Base-by-base conservation (phyloP, 2,888 invertebrate species). In the Cremastinae sp. region DNA sequence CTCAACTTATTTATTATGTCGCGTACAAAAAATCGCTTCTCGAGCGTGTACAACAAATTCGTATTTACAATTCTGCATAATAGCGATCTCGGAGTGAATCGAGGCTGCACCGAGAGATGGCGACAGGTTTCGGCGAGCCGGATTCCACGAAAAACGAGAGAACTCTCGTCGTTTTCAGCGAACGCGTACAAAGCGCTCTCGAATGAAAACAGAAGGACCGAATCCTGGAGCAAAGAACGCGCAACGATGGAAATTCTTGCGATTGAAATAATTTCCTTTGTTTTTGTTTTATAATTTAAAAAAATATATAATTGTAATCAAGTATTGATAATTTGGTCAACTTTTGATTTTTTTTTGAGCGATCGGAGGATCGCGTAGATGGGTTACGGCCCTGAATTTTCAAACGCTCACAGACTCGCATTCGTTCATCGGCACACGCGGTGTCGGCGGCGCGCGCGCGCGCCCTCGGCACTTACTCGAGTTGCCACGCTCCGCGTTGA, bases 41-140 rank as follows among this genome's bases (percentile, higher is more conserved):
- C 36, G 9, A 41, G n/a, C 41, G 41, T 12, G 41, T 9, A 41
- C n/a, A 12, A 41, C 9, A 9, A 4, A 4, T 41, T 12, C 41
- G 8, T n/a, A 2, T 41, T 41, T 2, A n/a, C n/a, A n/a, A n/a
- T 41, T 9, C 8, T 41, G 10, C 41, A n/a, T n/a, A n/a, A 2
- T 9, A 9, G 2, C 12, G 41, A 41, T n/a, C 41, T n/a, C 41
- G 41, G 8, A 5, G 12, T 12, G 41, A 12, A 9, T 41, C 41
- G 36, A 49, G 53, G 43, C 14, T 4, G 9, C 34, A 54, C 69
- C 74, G 43, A 58, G 74, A 74, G 74, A 70, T 74, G 74, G 74
- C 74, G 74, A 70, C 69, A 56, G 45, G 54, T 74, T 56, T 38
- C 74, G 74, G 58, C 4, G 20, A 16, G 22, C 47, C 38, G 18